A percentile compares a stretch with the other conserved stretches of the same genome.
phyloP scores from a whole-genome alignment of 1,140 invertebrate genomes.

The Bacillus rossius region DNA sequence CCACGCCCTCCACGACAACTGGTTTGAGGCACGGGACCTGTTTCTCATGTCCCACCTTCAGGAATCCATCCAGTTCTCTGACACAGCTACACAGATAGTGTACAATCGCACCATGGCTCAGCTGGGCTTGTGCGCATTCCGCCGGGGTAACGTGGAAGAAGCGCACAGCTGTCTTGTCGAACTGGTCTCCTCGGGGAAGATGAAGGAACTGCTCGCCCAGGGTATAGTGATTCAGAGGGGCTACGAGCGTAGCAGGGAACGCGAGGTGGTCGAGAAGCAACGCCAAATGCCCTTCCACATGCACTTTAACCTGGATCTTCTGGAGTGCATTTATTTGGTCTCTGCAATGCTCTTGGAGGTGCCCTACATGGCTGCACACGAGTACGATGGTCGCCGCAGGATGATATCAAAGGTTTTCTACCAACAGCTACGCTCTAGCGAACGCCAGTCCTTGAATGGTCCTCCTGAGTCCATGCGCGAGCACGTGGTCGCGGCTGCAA shows the following conservation, averaged over 20 bases:
- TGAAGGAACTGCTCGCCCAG: conserved; percentile 95
- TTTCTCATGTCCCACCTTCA: conserved; percentile 98
- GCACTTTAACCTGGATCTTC: conserved; percentile 97
- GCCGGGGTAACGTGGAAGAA: conserved; percentile 96
- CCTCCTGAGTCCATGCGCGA: conserved; percentile 99
- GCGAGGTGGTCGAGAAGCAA: conserved; percentile 98
- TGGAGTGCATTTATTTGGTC: conserved; percentile 98
- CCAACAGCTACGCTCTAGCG: conserved; percentile 92
- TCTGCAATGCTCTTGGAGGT: conserved; percentile 99
- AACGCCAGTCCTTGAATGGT: conserved; percentile 91
- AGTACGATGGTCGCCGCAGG: conserved; percentile 91
- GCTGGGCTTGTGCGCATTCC: conserved; percentile 95
- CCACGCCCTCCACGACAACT: conserved; percentile 95
- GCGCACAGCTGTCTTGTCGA: conserved; percentile 96
- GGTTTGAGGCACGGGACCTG: conserved; percentile 96
- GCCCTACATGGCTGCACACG: conserved; percentile 98
- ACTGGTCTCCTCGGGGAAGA: conserved; percentile 95
- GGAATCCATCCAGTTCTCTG: conserved; percentile 94
- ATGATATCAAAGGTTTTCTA: conserved; percentile 99
- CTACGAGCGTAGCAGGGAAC: conserved; percentile 92
- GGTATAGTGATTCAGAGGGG: conserved; percentile 83
- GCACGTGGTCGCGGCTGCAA: conserved; percentile 96
- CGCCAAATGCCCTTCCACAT: conserved; percentile 99
- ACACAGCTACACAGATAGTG: conserved; percentile 94
- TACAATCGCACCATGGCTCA: conserved; percentile 99